Evolutionary conservation across 1,140 invertebrate species (phyloP), one percentile per base, ranked within the genome.

Genomic region (Nylanderia fulva): DNA sequence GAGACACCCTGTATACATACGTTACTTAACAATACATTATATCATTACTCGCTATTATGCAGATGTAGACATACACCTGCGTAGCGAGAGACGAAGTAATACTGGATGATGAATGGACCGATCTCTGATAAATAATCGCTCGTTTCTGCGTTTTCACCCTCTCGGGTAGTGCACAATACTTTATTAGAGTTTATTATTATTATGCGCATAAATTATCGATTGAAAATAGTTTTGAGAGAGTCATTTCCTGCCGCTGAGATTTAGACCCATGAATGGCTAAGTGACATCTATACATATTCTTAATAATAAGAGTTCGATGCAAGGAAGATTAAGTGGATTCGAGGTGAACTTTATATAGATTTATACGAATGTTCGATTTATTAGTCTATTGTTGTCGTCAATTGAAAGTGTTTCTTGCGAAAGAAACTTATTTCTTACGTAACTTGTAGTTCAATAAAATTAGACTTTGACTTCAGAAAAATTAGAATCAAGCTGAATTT

Each of bases 11-110:
- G n/a, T 61, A 58, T 82, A 18, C 18, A 48, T 48, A 82, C 52
- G 33, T 72, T 82, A 58, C 52, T 82, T 58, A 71, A 82, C 48
- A 58, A 58, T 82, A 71, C 33, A 45, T 82, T 58, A 82, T 82
- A 82, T 82, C 77, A 71, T 71, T 82, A 33, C 39, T 18, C 6
- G 36, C n/a, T 18, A 13, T 48, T 48, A 48, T 48, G 45, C 15
- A 45, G 42, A 48, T n/a, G n/a, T n/a, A n/a, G n/a, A n/a, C n/a
- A n/a, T 48, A 33, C 18, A 71, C 21, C 48, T 39, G 64, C 6
- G 15, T 27, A 75, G 11, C 48, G 7, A 24, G 7, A 24, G n/a
- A 29, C n/a, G 4, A 29, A n/a, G 21, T 74, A 24, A 39, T 56
- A n/a, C 1, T 9, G 18, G 36, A 15, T 27, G 71, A 48, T 48